Evolutionary conservation across 2,113 vertebrate species (phyloP), one percentile per base, ranked within the genome.

Genomic region (Thalassoma bifasciatum): DNA sequence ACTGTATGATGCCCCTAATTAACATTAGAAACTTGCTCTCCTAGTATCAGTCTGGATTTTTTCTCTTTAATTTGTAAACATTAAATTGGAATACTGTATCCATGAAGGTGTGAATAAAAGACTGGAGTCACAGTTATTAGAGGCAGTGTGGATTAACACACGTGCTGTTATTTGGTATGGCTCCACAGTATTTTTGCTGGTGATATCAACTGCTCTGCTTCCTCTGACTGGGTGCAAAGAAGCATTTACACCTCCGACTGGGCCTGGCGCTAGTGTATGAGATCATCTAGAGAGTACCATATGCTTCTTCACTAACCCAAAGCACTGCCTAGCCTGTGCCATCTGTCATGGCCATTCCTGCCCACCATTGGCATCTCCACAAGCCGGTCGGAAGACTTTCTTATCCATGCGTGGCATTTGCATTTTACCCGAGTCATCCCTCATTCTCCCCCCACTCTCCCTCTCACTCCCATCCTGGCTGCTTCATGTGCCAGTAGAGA

Each of bases 281-380:
- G 66, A 83, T 89, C 77, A 88, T 84, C 87, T 79, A 77, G 75
- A 81, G 72, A 66, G 34, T 59, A 79, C 87, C 91, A 92, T 92
- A 92, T 92, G 90, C 75, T 85, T 91, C 76, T 71, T 57, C 66
- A 50, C 81, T 53, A 82, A 85, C 87, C 75, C 66, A 53, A 75
- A 81, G 82, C 69, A 59, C 62, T 44, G 73, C 66, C 82, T 79
- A 54, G 83, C 69, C 52, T 23, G 49, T 44, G 16, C 89, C 91
- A 93, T 93, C 91, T 93, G 91, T 88, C 62, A 67, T 36, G 47
- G 66, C 70, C 37, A 10, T 58, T 75, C 44, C 26, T 66, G 49
- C 62, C 40, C 16, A 62, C 69, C 49, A 66, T 26, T 49, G 66
- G 72, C 59, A 75, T 59, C 67, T 42, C 66, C 54, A 68, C 60